phyloP scores from a whole-genome alignment of 1,140 invertebrate genomes.

The Microplitis demolitor region DNA sequence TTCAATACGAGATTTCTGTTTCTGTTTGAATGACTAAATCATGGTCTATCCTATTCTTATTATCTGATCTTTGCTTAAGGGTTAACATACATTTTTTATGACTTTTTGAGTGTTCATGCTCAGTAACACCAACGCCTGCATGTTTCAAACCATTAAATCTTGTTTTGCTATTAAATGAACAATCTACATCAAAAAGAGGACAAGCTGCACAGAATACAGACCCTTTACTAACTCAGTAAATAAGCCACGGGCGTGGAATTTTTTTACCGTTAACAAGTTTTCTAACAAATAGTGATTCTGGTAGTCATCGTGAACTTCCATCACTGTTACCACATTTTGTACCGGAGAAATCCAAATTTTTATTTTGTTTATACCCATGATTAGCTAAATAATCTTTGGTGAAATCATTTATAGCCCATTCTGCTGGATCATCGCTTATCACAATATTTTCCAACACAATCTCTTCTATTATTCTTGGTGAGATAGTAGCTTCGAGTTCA shows the following conservation, averaged over 20 bases:
- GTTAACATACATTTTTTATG: conserved; percentile 12
- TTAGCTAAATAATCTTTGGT: conserved; percentile 5
- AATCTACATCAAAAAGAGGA: conserved; percentile 25
- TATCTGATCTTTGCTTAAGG: conserved; percentile 1
- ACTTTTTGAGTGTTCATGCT: conserved; percentile 25
- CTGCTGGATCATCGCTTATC: conserved; percentile 5
- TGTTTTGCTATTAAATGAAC: conserved; percentile 1
- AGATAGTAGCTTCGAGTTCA: not conserved
- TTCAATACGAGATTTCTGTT: conserved; percentile 34
- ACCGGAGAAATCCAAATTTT: not conserved
- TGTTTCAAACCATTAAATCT: conserved; percentile 35
- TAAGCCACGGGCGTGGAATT: conserved; percentile 20
- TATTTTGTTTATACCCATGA: conserved; percentile 3
- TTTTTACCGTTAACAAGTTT: conserved; percentile 12
- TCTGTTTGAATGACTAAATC: conserved; percentile 1
- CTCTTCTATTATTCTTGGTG: not conserved
- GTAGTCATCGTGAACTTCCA: not conserved
- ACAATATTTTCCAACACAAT: no score
- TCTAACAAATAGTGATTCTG: conserved; percentile 7
- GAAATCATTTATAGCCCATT: not conserved
- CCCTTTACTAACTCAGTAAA: conserved; percentile 19
- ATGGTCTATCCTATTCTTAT: conserved; percentile 11
- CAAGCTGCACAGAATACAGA: conserved; percentile 32
- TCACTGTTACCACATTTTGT: conserved; percentile 1
- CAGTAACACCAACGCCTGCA: conserved; percentile 16